A percentile compares a stretch with the other conserved stretches of the same genome.
Conservation (phyloP, 2,113 vertebrate genomes). For the Toxotes chatareus region DNA sequence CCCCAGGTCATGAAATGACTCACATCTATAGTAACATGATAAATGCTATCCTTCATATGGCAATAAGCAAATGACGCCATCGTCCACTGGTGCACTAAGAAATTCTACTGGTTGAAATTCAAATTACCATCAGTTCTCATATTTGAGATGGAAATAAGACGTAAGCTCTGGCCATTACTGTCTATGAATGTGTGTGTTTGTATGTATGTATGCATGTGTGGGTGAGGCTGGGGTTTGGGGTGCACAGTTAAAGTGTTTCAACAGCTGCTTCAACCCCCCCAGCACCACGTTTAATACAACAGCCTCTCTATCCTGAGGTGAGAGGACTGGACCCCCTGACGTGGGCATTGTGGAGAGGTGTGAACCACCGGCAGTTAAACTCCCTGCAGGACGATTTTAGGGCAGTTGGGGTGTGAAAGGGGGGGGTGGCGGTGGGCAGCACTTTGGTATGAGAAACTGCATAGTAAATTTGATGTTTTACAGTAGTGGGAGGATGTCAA, state of each 20-base stretch:
- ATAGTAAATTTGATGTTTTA: conserved; percentile 45
- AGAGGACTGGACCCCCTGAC: conserved; percentile 72
- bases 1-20: conserved; percentile 58
- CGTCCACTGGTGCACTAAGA: accelerated
- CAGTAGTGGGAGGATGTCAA: conserved; percentile 20
- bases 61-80: conserved; percentile 33
- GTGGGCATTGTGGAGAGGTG: conserved; percentile 78
- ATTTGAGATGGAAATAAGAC: conserved; percentile 45
- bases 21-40: conserved; percentile 59
- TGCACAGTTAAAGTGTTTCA: conserved; percentile 66
- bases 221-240: conserved; percentile 31
- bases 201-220: conserved; percentile 42
- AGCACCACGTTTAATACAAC: conserved; percentile 64
- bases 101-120: conserved; percentile 24
- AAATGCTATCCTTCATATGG: conserved; percentile 39
- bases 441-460: conserved; percentile 57
- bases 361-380: conserved; percentile 76
- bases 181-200: conserved; percentile 37
- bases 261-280: conserved; percentile 69
- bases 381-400: conserved; percentile 58
- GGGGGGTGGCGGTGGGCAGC: conserved; percentile 18
- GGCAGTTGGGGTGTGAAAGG: conserved; percentile 49
- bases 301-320: conserved; percentile 76
- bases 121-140: conserved; percentile 9
- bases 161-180: conserved; percentile 15